Evolutionary conservation across 2,113 vertebrate genomes (phyloP).

Genomic region (Bombycilla garrulus): DNA sequence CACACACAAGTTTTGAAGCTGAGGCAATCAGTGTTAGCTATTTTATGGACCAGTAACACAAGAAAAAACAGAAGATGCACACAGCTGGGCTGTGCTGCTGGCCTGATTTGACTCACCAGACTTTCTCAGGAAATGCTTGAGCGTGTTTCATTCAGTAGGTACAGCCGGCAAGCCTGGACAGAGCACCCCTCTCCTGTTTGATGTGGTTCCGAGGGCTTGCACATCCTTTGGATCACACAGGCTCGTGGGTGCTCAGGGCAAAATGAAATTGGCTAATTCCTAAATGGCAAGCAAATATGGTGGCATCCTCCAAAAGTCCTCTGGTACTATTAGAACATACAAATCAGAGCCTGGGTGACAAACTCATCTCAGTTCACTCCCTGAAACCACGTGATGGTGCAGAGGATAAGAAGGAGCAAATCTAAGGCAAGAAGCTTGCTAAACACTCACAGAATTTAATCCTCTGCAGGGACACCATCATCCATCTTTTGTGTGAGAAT

Average conservation of each 20-base stretch:
- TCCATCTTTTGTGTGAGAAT: neutral
- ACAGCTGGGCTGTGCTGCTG: neutral
- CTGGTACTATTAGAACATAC: neutral
- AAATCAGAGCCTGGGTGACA: neutral
- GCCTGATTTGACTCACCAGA: slow-evolving; percentile 55
- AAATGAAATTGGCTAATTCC: slow-evolving; percentile 7
- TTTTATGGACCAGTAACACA: slow-evolving; percentile 16
- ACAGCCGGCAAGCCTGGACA: slow-evolving; percentile 42
- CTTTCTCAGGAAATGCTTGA: slow-evolving; percentile 59
- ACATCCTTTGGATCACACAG: neutral
- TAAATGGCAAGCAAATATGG: neutral
- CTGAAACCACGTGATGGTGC: neutral
- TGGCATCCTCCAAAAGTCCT: neutral
- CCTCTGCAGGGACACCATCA: neutral
- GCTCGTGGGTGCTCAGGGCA: neutral
- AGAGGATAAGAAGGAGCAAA: neutral
- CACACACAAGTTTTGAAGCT: neutral
- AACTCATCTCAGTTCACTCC: neutral
- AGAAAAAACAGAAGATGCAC: slow-evolving; percentile 35
- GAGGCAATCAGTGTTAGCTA: neutral
- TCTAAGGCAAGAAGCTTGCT: neutral
- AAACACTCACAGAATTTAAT: neutral
- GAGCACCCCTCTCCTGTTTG: neutral
- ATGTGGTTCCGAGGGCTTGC: slow-evolving; percentile 24
- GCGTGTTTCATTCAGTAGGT: slow-evolving; percentile 47